These are phyloP conservation scores for Toxotes jaculatrix DNA, from an alignment of 2,113 vertebrate genomes.

Conservation along the genomic window DNA sequence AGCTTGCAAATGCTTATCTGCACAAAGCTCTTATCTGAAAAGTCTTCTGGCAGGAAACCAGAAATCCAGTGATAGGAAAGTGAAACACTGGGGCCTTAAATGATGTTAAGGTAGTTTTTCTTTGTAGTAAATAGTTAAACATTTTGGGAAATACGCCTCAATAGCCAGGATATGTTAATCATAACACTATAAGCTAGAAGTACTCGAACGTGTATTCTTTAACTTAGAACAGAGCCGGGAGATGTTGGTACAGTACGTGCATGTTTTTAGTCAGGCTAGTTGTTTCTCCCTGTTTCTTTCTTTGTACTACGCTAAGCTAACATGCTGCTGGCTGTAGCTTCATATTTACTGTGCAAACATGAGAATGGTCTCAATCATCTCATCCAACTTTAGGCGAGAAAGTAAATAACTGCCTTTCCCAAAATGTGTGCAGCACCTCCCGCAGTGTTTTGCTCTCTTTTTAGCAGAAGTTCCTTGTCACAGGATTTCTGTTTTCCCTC, in stretches of 20 bases:
- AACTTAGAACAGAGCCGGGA: too few species aligned
- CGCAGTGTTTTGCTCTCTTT: background rate
- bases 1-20: background rate
- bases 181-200: too few species aligned
- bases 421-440: background rate
- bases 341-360: background rate
- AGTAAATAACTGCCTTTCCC: background rate
- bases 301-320: background rate
- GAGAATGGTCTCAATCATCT: background rate
- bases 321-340: background rate
- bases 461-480: background rate
- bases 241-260: too few species aligned
- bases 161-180: too few species aligned
- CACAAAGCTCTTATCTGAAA: background rate
- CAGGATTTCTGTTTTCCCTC: slow-evolving; percentile 21
- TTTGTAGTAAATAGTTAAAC: background rate
- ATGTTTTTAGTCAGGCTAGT: background rate
- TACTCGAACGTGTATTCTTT: too few species aligned
- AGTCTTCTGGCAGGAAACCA: background rate
- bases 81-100: background rate
- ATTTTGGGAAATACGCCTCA: background rate
- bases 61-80: background rate
- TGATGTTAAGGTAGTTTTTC: background rate
- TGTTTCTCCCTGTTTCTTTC: background rate
- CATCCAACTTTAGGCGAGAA: background rate